Conservation (phyloP, 2,113 vertebrate genomes). For the Callipepla squamata region DNA sequence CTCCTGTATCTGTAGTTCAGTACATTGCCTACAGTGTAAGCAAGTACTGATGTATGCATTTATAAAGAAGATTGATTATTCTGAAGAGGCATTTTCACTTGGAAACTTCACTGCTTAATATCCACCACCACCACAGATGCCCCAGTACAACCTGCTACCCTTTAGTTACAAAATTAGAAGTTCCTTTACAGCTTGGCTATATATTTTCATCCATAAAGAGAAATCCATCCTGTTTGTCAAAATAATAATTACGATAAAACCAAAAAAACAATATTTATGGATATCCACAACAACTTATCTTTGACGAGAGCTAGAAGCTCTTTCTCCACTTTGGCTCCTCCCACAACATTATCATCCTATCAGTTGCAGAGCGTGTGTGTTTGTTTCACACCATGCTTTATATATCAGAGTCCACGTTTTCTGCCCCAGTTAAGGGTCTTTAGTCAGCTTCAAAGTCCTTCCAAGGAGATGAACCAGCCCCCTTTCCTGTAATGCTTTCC, state of each 20-base stretch:
- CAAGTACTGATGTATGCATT: background rate
- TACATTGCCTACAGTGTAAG: background rate
- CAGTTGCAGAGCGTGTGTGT: background rate
- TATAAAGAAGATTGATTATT: background rate
- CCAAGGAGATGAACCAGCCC: background rate
- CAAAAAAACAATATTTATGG: background rate
- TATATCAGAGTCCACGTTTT: background rate
- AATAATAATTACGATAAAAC: background rate
- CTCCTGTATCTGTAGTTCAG: background rate
- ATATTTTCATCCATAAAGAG: background rate
- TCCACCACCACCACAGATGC: background rate
- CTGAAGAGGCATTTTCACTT: background rate
- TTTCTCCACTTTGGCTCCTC: background rate
- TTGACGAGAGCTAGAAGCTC: background rate
- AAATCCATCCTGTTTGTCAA: background rate
- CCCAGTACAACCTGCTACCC: background rate
- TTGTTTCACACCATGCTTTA: background rate
- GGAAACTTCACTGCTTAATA: background rate
- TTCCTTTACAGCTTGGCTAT: background rate
- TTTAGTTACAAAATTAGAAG: background rate
- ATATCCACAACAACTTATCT: background rate
- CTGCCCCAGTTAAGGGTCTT: background rate
- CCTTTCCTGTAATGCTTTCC: background rate
- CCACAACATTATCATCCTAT: background rate
- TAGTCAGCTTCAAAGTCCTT: background rate